Evolutionary conservation across 2,797 vertebrate genomes (phyloP), one percentile per base, ranked within the genome.

Genomic region (Calcarius lapponicus): DNA sequence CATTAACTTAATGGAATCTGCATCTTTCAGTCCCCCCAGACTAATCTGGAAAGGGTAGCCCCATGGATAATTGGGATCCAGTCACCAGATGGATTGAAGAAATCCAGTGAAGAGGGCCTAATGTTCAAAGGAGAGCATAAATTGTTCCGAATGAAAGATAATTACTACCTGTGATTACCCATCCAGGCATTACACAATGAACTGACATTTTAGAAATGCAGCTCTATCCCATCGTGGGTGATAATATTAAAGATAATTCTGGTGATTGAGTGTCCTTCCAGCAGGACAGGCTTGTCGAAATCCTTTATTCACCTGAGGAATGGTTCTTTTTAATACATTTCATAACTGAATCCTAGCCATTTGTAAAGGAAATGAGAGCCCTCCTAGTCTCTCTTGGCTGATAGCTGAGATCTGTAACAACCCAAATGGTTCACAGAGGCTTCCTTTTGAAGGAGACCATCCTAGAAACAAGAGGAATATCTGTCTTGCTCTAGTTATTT

Each of bases 161-260:
- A 96, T 96, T 93, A 97, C 92, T 90, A 90, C 85, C 69, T 93
- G 78, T 2, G 60, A 94, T 95, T 91, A 86, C 80, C 88, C 86
- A 95, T 74, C 64, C 6, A 93, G 91, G 75, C 87, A 93, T 57
- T 76, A 13, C 42, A 64, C 74, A 94, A 65, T 83, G 95, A 93
- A 90, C 65, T 95, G 93, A 95, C 95, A 95, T 97, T 96, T 95
- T 75, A 78, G 75, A 90, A 95, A 95, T 72, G 86, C 80, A 71
- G 86, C 92, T 92, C 92, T 92, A 94, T 96, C 57, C 61, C 65
- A 69, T 58, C 9, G 72, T 93, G 91, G 89, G 73, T 84, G 83
- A 97, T 97, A 97, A 96, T 79, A 66, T 75, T 90, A 88, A 93
- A 88, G 91, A 92, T 90, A 96, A 94, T 96, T 93, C 76, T 91